phyloP scores from a whole-genome alignment of 2,797 vertebrate species.

The Pitangus sulphuratus region DNA sequence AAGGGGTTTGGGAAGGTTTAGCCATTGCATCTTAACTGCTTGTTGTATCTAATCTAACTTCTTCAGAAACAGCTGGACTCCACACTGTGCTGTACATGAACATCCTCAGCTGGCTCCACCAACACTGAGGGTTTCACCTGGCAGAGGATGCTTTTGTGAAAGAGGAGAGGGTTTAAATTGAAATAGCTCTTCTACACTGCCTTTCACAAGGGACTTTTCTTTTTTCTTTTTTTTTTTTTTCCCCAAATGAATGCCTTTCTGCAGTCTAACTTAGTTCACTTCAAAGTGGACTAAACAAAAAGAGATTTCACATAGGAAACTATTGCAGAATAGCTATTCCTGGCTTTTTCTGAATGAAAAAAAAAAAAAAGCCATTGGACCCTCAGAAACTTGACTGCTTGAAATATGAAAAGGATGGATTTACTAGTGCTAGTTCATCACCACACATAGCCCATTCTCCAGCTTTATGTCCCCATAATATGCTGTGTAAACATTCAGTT shows the following conservation, averaged over 20 bases:
- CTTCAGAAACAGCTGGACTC: not conserved
- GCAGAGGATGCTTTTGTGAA: not conserved
- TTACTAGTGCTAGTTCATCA: not conserved
- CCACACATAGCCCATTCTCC: not conserved
- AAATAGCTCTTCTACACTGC: not conserved
- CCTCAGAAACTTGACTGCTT: not conserved
- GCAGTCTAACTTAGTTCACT: not conserved
- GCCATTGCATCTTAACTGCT: not conserved
- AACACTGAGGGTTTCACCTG: not conserved
- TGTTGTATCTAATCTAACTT: not conserved
- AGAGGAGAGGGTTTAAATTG: not conserved
- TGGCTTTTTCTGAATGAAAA: not conserved
- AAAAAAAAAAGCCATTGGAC: not conserved
- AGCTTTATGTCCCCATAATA: not conserved
- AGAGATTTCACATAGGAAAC: not conserved
- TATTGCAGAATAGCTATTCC: not conserved
- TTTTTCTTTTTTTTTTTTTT: not conserved
- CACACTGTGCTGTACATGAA: not conserved
- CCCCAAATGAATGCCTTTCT: not conserved
- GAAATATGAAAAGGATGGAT: not conserved
- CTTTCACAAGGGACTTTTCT: not conserved
- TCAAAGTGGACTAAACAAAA: not conserved
- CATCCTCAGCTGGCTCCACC: not conserved
- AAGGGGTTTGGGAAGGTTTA: not conserved
- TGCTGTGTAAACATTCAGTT: not conserved